Base-by-base conservation (phyloP, 2,113 vertebrate genomes). In the Scomber colias region DNA sequence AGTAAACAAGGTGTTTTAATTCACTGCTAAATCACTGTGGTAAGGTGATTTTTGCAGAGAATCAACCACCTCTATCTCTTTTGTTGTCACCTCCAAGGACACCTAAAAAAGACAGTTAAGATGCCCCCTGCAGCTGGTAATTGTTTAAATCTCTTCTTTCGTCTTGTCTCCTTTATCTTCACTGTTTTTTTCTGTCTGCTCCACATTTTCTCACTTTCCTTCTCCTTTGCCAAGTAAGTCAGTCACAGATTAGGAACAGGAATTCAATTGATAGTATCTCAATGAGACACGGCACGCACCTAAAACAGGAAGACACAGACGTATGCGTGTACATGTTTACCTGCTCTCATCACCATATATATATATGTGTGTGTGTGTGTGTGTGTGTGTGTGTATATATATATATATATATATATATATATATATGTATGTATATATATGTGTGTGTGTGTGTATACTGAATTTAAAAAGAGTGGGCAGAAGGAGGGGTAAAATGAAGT, bases 231-330 rank as follows among this genome's bases (percentile, higher is more conserved):
- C 59, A 84, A 45, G 48, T 84, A 89, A 88, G 45, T 60, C 62
- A 78, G 64, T 56, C 55, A 63, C 67, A 88, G 86, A 90, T 93
- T 87, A 90, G 71, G 76, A 83, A 45, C 53, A 82, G 61, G 50
- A 82, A 24, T 75, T 74, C 19, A 77, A 64, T 71, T 54, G 65
- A 80, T 40, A 73, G 65, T 48, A 67, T 63, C n/a, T 73, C 35
- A 56, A 55, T 40, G 45, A 70, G 53, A 64, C 15, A 68, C 21
- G 61, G 15, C 45, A 40, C 8, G 35, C 35, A 65, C 21, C 14
- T 63, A 13, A 35, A 71, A 44, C 14, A 15, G 3, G 56, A 10
- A 51, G 4, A 7, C 35, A 12, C 35, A 35, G 16, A 40, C 5
- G 19, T 14, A 24, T 3, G 1, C 45, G 59, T 79, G 17, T 19